Evolutionary conservation across 2,797 vertebrate species (phyloP), one percentile per base, ranked within the genome.

Genomic region (Periophthalmus magnuspinnatus): DNA sequence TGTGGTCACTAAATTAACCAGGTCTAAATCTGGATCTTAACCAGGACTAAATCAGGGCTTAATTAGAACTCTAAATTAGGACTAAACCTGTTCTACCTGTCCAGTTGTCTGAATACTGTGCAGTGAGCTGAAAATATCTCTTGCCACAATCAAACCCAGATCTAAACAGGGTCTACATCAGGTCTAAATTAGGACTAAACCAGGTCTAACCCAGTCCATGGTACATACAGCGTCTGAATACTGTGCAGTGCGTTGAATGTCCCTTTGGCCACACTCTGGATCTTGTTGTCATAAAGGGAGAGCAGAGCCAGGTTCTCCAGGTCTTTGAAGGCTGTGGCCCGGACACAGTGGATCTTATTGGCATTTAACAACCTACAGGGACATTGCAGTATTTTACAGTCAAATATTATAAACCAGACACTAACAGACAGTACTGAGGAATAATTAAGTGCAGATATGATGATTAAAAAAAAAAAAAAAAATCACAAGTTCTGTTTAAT

Each of bases 281-380:
- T 97, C 91, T 98, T 98, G 93, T 99, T 99, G 94, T 99, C 97
- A 0, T 99, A 99, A 6, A 99, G 92, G 0, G 97, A 99, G 71
- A 99, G 95, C 72, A 99, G 93, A 0, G 96, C 96, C 77, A 99
- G 90, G 86, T 96, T 98, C 91, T 98, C 96, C 76, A 99, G 91
- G 63, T 98, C 97, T 86, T 95, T 95, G 88, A 99, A 99, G 58
- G 94, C 86, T 0, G 95, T 92, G 0, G 95, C 95, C 14, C 96
- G 90, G 78, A 99, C 91, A 10, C 97, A 99, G 91, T 95, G 96
- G 91, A 99, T 99, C 92, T 96, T 97, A 84, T 99, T 99, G 85
- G 97, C 97, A 0, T 99, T 99, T 81, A 99, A 86, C 32, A 99
- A 92, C 83, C 97, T 99, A 81, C n/a, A 19, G 21, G 14, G n/a